Conservation (phyloP, 2,113 vertebrate species). For the Grammomys surdaster region DNA sequence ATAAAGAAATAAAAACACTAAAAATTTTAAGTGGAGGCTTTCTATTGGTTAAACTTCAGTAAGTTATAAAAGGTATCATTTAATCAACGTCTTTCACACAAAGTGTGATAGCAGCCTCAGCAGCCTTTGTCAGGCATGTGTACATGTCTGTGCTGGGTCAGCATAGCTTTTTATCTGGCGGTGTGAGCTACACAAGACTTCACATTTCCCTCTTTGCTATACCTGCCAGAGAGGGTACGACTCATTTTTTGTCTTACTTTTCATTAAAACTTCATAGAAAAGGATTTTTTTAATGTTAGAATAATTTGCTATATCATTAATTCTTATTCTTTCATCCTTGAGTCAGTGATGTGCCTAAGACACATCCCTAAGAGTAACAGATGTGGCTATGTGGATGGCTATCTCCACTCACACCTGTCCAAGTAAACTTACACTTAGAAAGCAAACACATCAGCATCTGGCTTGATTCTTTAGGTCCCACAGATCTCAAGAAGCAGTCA, state of each 20-base stretch:
- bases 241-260: constrained; percentile 21
- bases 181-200: not conserved
- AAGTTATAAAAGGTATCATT: not conserved
- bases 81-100: not conserved
- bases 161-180: not conserved
- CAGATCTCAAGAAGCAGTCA: not conserved
- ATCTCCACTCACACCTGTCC: not conserved
- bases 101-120: not conserved
- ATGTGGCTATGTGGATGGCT: not conserved
- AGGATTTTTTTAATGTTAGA: not conserved
- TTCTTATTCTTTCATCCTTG: not conserved
- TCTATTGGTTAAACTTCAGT: fast-evolving
- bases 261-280: not conserved
- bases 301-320: not conserved
- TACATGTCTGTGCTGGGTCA: not conserved
- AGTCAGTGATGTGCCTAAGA: not conserved
- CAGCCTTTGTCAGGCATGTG: too few relatives aligned
- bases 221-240: not conserved
- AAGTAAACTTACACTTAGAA: not conserved
- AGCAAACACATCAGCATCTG: not conserved
- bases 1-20: not conserved
- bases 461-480: not conserved
- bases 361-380: not conserved
- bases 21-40: not conserved
- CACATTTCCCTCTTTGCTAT: not conserved